Conservation (phyloP, 2,113 vertebrate genomes). For the Puntigrus tetrazona region DNA sequence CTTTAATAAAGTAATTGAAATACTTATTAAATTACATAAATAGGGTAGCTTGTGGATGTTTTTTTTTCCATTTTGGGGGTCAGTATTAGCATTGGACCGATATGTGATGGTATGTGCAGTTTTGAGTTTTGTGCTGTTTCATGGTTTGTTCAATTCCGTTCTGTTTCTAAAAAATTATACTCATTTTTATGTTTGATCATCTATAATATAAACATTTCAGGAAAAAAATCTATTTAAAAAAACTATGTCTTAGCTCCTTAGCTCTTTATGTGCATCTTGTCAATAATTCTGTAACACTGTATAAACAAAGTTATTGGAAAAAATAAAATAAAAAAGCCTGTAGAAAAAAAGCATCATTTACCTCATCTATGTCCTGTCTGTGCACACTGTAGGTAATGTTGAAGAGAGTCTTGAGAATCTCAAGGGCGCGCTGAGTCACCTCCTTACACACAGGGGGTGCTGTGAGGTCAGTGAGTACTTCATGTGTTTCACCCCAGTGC, state of each 20-base stretch:
- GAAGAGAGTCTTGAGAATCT: conserved; percentile 69
- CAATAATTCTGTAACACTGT: too few species aligned
- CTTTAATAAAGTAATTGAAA: too few species aligned
- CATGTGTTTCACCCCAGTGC: conserved; percentile 58
- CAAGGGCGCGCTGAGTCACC: conserved; percentile 60
- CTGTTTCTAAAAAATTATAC: neutral
- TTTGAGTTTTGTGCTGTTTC: neutral
- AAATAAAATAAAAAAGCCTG: too few species aligned
- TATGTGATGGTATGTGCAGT: neutral
- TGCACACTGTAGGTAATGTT: conserved; percentile 65
- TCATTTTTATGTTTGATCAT: neutral
- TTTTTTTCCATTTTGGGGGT: neutral
- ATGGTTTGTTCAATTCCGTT: neutral
- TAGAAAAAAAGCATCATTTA: conserved; percentile 49
- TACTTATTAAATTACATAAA: too few species aligned
- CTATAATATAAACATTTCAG: neutral
- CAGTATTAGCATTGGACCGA: neutral
- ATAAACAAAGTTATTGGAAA: too few species aligned
- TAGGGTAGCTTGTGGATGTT: too few species aligned
- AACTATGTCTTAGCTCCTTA: neutral
- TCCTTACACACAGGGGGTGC: conserved; percentile 56
- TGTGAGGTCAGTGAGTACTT: conserved; percentile 54
- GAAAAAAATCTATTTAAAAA: neutral
- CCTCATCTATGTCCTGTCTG: conserved; percentile 63
- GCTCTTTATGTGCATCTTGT: neutral